These are phyloP conservation scores for Hyles euphorbiae DNA, from an alignment of 1,140 invertebrate genomes.

Conservation along the genomic window DNA sequence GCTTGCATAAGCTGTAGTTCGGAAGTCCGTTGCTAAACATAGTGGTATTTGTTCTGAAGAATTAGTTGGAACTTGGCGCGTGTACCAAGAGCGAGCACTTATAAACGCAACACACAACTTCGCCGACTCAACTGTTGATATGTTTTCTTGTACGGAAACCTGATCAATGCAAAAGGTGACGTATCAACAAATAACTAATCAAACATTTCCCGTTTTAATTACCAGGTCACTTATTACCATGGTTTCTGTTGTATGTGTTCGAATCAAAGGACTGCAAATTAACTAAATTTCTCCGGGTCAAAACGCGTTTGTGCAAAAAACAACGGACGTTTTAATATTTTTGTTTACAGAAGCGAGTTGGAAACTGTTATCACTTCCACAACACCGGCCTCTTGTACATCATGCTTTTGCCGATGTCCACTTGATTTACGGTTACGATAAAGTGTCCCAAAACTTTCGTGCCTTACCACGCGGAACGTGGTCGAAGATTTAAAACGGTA, in stretches of 20 bases:
- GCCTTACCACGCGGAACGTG: conserved; percentile 42
- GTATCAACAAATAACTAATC: too few species aligned
- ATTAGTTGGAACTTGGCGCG: conserved; percentile 43
- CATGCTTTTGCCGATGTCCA: conserved; percentile 62
- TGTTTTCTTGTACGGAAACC: conserved; percentile 10
- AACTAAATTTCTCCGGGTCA: too few species aligned
- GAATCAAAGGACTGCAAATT: too few species aligned
- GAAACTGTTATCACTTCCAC: conserved; percentile 65
- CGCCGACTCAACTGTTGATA: conserved; percentile 9
- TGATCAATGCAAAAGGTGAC: conserved; percentile 10
- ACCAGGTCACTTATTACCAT: too few species aligned
- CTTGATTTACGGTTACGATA: conserved; percentile 72
- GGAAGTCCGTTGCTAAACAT: conserved; percentile 52
- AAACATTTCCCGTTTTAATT: too few species aligned
- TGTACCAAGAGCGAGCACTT: conserved; percentile 41
- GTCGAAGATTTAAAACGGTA: conserved; percentile 68
- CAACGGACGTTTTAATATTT: conserved; percentile 38
- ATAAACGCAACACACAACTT: conserved; percentile 19
- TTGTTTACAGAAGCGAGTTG: conserved; percentile 58
- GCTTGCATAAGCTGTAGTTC: conserved; percentile 70
- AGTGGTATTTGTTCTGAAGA: conserved; percentile 56
- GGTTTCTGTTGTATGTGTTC: too few species aligned
- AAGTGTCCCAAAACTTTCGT: conserved; percentile 69
- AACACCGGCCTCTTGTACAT: conserved; percentile 49
- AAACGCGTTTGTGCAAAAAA: too few species aligned